A percentile compares a stretch with the other conserved stretches of the same genome.
Conservation (phyloP, 1,140 invertebrate genomes). For the Calycopis cecrops region DNA sequence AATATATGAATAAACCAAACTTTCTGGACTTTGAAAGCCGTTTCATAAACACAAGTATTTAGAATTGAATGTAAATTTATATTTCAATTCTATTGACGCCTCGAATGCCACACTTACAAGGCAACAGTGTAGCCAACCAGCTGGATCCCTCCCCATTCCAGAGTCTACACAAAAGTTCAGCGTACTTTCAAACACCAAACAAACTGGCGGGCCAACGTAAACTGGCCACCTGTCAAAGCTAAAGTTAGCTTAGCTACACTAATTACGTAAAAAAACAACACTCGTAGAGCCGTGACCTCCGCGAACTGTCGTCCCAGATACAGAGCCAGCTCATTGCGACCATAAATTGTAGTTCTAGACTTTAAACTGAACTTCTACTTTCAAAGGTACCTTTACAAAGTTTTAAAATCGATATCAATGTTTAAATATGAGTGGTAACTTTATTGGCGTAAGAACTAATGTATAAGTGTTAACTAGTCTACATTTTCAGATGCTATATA, state of each 20-base stretch:
- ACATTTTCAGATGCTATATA: too few relatives aligned
- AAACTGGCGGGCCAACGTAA: slow-evolving; percentile 7
- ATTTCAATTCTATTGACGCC: neutral
- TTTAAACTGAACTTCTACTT: too few relatives aligned
- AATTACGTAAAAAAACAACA: slow-evolving; percentile 46
- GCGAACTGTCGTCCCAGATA: slow-evolving; percentile 34
- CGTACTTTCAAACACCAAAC: slow-evolving; percentile 12
- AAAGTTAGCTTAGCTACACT: slow-evolving; percentile 32
- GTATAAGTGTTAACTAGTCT: too few relatives aligned
- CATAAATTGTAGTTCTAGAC: neutral
- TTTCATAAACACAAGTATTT: too few relatives aligned
- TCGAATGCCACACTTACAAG: neutral
- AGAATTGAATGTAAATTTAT: neutral
- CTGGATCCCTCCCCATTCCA: slow-evolving; percentile 6
- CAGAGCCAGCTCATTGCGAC: neutral
- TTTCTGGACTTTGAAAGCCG: too few relatives aligned
- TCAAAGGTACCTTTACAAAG: too few relatives aligned
- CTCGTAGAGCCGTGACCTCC: slow-evolving; percentile 27
- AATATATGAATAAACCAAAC: too few relatives aligned
- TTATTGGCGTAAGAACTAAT: too few relatives aligned
- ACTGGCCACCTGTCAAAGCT: slow-evolving; percentile 17
- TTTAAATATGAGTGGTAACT: too few relatives aligned
- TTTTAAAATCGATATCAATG: too few relatives aligned
- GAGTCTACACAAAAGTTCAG: neutral
- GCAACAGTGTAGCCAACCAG: neutral